These are phyloP conservation scores for Enteromius mattozi DNA, from an alignment of 2,797 vertebrate genomes.

Conservation along the genomic window DNA sequence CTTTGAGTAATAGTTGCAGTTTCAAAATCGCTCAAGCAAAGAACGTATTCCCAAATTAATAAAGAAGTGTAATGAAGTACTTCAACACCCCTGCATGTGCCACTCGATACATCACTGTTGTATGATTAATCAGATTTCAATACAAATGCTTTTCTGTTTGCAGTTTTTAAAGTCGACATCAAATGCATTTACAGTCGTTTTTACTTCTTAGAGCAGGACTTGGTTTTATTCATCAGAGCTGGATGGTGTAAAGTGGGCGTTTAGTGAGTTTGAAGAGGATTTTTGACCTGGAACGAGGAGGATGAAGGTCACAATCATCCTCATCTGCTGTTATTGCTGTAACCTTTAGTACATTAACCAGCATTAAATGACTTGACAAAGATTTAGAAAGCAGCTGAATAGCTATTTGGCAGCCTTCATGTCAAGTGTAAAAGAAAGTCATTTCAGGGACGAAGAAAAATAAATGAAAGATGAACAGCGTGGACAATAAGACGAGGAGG, in stretches of 20 bases:
- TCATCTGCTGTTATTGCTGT: conserved; percentile 37
- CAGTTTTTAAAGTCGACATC: background rate
- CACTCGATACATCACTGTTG: background rate
- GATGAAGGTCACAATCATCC: conserved; percentile 57
- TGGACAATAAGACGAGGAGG: background rate
- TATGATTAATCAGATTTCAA: background rate
- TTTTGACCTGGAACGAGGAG: background rate
- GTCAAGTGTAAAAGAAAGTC: background rate
- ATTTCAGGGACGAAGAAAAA: background rate
- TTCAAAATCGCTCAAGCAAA: background rate
- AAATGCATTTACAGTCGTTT: background rate
- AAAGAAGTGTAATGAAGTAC: background rate
- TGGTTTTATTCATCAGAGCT: background rate
- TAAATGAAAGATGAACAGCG: background rate
- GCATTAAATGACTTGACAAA: background rate
- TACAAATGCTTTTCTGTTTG: background rate
- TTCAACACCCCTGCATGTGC: background rate
- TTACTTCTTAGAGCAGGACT: background rate
- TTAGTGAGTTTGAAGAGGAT: conserved; percentile 51
- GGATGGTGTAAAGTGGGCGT: background rate
- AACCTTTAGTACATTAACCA: conserved; percentile 33
- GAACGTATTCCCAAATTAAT: background rate
- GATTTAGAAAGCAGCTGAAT: conserved; percentile 5
- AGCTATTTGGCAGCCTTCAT: background rate
- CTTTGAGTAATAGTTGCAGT: background rate